These are phyloP conservation scores for Graptemys geographica DNA, from an alignment of 2,797 vertebrate genomes.

Conservation along the genomic window DNA sequence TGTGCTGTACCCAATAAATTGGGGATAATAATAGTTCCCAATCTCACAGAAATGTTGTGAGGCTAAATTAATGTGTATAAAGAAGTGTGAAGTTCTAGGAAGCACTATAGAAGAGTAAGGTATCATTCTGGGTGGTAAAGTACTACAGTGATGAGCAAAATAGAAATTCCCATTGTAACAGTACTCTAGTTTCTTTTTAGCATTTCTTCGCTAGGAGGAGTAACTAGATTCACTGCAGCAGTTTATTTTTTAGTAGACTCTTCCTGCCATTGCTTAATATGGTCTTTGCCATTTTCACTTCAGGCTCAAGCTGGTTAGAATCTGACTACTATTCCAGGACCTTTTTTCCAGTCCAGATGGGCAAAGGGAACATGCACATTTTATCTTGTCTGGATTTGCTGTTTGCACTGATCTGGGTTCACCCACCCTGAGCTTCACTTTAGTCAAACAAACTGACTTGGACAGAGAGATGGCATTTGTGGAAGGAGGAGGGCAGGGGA, in stretches of 20 bases:
- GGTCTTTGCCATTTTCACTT: background rate
- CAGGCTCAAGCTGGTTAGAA: background rate
- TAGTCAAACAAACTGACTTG: background rate
- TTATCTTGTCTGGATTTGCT: background rate
- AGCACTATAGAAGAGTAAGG: background rate
- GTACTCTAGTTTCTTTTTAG: background rate
- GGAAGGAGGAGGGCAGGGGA: background rate
- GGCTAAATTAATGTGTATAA: background rate
- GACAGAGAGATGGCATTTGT: background rate
- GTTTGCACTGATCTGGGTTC: background rate
- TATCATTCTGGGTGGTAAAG: background rate
- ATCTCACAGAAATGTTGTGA: background rate
- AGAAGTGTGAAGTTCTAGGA: background rate
- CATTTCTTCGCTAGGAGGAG: background rate
- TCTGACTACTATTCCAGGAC: background rate
- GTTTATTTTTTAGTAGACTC: background rate
- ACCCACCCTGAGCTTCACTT: background rate
- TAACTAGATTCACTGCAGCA: background rate
- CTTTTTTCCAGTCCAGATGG: background rate
- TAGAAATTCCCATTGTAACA: background rate
- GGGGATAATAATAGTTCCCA: background rate
- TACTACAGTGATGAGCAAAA: background rate
- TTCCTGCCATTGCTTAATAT: background rate
- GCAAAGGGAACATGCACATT: background rate
- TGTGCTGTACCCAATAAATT: slow-evolving; percentile 25